Evolutionary conservation across 2,888 invertebrate species (phyloP).

Genomic region (Gortyna flavago): DNA sequence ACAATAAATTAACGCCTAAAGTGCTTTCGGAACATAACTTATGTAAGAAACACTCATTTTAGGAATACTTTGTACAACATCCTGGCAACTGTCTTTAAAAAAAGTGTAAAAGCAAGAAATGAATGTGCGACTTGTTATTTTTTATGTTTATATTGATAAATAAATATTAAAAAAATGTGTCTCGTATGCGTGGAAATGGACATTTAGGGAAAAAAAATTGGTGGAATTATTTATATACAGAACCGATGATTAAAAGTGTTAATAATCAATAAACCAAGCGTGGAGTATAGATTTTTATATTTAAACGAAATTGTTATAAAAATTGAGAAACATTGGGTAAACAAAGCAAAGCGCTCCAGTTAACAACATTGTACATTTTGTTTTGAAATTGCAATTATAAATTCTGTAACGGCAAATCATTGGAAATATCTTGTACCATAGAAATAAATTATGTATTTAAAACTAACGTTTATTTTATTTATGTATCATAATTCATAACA

Average conservation of each 20-base stretch:
- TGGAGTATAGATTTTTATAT: constrained; percentile 66
- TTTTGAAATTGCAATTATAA: constrained; percentile 73
- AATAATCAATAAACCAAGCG: constrained; percentile 67
- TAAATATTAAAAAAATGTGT: constrained; percentile 75
- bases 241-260: constrained; percentile 75
- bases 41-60: constrained; percentile 50
- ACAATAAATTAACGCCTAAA: constrained; percentile 69
- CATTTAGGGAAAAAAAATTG: constrained; percentile 74
- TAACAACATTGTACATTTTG: constrained; percentile 67
- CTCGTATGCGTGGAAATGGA: constrained; percentile 75
- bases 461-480: constrained; percentile 70
- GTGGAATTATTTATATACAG: constrained; percentile 74
- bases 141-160: constrained; percentile 87
- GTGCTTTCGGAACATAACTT: constrained; percentile 53
- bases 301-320: constrained; percentile 68
- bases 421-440: constrained; percentile 88
- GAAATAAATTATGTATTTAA: constrained; percentile 90
- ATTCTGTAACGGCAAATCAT: constrained; percentile 81
- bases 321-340: constrained; percentile 65
- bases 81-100: constrained; percentile 79
- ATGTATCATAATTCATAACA: not conserved
- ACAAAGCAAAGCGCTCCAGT: constrained; percentile 56
- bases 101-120: constrained; percentile 76
- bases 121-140: constrained; percentile 85
- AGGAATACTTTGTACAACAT: constrained; percentile 51